Conservation (phyloP, 2,888 invertebrate species). For the Dryadula phaetusa region DNA sequence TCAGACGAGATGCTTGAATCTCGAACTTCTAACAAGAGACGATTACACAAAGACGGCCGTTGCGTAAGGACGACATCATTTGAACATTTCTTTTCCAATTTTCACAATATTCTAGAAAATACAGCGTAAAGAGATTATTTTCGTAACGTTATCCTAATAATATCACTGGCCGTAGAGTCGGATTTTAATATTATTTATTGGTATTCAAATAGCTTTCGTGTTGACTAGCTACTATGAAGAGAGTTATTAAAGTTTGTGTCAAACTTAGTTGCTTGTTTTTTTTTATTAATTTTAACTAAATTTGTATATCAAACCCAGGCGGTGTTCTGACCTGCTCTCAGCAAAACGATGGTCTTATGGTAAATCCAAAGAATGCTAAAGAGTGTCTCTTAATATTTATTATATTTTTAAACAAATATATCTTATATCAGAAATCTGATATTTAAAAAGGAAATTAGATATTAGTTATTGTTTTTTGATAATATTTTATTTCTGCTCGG, state of each 20-base stretch:
- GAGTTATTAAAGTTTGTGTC: constrained; percentile 15
- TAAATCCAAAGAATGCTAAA: no score
- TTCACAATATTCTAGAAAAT: constrained; percentile 9
- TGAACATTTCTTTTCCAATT: constrained; percentile 24
- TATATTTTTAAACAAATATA: no score
- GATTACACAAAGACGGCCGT: constrained; percentile 29
- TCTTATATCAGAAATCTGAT: background rate
- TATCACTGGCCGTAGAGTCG: constrained; percentile 30
- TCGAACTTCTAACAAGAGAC: background rate
- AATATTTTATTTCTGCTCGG: constrained; percentile 1
- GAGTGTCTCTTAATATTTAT: no score
- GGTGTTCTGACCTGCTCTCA: no score
- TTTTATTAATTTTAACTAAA: no score
- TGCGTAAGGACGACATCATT: constrained; percentile 27
- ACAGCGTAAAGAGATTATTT: constrained; percentile 14
- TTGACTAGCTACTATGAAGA: constrained; percentile 28
- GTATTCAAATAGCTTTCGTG: constrained; percentile 8
- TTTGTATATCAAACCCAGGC: no score
- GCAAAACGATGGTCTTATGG: no score
- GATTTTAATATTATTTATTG: constrained; percentile 9
- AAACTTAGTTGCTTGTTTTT: constrained; percentile 1
- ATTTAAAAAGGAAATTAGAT: background rate
- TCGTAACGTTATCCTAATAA: constrained; percentile 16
- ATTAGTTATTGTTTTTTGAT: constrained; percentile 1
- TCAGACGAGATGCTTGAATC: background rate